Conservation (phyloP, 1,140 invertebrate genomes). For the Capitella teleta region DNA sequence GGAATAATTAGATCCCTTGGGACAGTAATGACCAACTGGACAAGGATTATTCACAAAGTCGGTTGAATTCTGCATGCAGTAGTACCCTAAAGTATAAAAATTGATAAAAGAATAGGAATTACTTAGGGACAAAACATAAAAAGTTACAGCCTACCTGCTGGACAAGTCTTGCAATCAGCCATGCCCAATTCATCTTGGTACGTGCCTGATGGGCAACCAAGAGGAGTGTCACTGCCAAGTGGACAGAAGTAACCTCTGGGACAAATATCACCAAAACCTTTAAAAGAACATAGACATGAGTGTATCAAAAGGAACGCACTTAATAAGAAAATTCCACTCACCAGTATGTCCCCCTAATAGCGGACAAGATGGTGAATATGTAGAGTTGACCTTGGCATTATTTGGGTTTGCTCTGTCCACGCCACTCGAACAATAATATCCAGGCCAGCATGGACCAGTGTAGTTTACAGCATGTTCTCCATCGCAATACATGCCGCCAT, state of each 20-base stretch:
- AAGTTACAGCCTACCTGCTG: slow-evolving; percentile 19
- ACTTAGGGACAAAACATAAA: not conserved
- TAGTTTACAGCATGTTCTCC: slow-evolving; percentile 22
- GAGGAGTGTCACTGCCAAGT: slow-evolving; percentile 19
- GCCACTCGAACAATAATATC: slow-evolving; percentile 33
- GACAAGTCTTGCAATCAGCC: slow-evolving; percentile 26
- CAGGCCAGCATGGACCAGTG: slow-evolving; percentile 28
- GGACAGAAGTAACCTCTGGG: slow-evolving; percentile 29
- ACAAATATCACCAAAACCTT: slow-evolving; percentile 32
- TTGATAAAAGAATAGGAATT: not conserved
- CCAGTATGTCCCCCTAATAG: slow-evolving; percentile 36
- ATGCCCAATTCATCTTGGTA: slow-evolving; percentile 28
- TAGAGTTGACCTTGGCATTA: slow-evolving; percentile 23
- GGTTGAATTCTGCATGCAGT: slow-evolving; percentile 28
- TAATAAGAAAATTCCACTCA: too few relatives aligned
- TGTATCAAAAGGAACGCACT: too few relatives aligned
- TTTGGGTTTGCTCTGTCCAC: slow-evolving; percentile 11
- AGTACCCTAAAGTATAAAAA: slow-evolving; percentile 23
- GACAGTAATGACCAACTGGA: slow-evolving; percentile 32
- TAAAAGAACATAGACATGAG: not conserved
- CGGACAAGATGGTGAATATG: slow-evolving; percentile 26
- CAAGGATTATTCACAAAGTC: slow-evolving; percentile 27
- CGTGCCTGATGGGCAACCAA: slow-evolving; percentile 22
- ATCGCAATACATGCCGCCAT: slow-evolving; percentile 28
- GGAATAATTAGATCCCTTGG: slow-evolving; percentile 19